Evolutionary conservation across 2,888 invertebrate genomes (phyloP), one percentile per base, ranked within the genome.

Genomic region (Meiosimyza platycephala): DNA sequence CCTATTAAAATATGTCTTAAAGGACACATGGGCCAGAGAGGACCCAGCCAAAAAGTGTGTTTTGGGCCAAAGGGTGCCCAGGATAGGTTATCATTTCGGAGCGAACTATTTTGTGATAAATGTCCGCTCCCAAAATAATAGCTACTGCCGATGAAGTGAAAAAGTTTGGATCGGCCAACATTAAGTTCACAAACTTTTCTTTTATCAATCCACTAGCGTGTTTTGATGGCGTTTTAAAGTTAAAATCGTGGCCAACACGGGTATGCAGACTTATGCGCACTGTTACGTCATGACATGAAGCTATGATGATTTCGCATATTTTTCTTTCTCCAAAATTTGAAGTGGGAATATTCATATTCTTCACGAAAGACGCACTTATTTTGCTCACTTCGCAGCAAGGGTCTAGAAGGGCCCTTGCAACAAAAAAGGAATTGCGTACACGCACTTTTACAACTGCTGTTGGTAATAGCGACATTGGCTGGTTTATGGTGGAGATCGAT

Each of bases 11-110:
- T 28, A 28, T 68, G 68, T 47, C 40, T 68, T 68, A 57, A 57
- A 68, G 68, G n/a, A 18, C 59, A 47, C 68, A 57, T 55, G 68
- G 48, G 68, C 68, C 68, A 68, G 68, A 68, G 18, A 68, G 68
- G 57, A 68, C 68, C 68, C 68, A 57, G 40, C 57, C 54, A 52
- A 68, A 68, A 15, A 57, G 54, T 0, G 57, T 55, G 57, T 57
- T 68, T 68, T 57, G 68, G 16, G 68, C 68, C 3, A 47, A 15
- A 47, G 68, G 68, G 47, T 55, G 57, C 11, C 57, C 68, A 5
- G 68, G 54, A 9, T 52, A 12, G 1, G 54, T 9, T 52, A 68
- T 16, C 12, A 16, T 40, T 57, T 55, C 68, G 9, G 57, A 16
- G 15, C 57, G 9, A 12, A 68, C 33, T 7, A 68, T 40, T 57